These are phyloP conservation scores for Pissodes strobi DNA, from an alignment of 1,140 invertebrate genomes.

Conservation along the genomic window DNA sequence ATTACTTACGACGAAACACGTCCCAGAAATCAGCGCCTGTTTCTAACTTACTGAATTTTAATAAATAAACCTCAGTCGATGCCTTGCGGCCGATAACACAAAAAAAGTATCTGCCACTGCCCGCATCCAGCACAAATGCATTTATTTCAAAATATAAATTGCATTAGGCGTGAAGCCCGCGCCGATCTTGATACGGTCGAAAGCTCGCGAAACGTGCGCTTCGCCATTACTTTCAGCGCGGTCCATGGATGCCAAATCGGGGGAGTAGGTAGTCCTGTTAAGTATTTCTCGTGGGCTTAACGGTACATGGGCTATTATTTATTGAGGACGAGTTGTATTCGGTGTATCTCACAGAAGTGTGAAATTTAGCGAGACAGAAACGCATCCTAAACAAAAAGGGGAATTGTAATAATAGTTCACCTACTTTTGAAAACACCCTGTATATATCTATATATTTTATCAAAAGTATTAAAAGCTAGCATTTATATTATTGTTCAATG, in stretches of 20 bases:
- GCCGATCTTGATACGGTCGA: conserved; percentile 5
- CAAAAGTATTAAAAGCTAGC: too few relatives aligned
- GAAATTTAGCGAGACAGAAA: too few relatives aligned
- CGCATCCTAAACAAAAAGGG: too few relatives aligned
- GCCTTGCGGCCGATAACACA: not conserved
- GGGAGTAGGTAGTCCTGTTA: not conserved
- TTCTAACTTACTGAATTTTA: not conserved
- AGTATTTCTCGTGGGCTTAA: not conserved
- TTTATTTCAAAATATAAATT: not conserved
- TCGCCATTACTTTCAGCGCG: not conserved
- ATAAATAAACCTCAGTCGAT: not conserved
- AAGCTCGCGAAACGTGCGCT: conserved; percentile 1
- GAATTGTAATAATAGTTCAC: too few relatives aligned
- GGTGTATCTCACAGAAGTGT: too few relatives aligned
- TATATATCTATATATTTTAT: too few relatives aligned
- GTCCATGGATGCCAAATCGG: not conserved
- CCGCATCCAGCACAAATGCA: conserved; percentile 3
- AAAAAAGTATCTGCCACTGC: not conserved
- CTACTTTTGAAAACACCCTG: too few relatives aligned
- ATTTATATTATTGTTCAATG: too few relatives aligned
- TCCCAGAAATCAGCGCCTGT: too few relatives aligned
- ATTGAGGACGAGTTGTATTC: too few relatives aligned
- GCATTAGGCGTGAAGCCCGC: not conserved
- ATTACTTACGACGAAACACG: too few relatives aligned
- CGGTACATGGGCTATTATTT: too few relatives aligned